These are phyloP conservation scores for Procambarus clarkii DNA, from an alignment of 1,140 invertebrate genomes.

Conservation along the genomic window DNA sequence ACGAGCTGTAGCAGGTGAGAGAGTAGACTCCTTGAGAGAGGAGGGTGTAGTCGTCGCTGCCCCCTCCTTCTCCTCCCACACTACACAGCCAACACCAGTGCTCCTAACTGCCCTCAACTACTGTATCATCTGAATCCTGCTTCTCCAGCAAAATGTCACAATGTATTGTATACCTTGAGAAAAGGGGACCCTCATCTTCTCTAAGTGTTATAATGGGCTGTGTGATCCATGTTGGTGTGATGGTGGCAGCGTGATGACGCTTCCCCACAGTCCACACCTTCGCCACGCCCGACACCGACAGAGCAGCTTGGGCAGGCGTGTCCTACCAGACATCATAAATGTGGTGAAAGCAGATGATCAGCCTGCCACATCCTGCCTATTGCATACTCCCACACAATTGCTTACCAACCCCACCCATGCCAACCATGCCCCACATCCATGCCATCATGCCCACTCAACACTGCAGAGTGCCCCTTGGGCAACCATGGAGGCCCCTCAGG, in stretches of 20 bases:
- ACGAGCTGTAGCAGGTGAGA: too few species aligned
- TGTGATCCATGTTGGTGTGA: not conserved
- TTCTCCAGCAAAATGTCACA: not conserved
- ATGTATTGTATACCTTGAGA: not conserved
- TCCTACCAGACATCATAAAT: slow-evolving; percentile 41
- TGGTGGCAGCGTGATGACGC: slow-evolving; percentile 16
- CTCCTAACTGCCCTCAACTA: not conserved
- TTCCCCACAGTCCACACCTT: slow-evolving; percentile 5
- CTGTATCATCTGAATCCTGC: not conserved
- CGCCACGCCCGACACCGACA: slow-evolving; percentile 20
- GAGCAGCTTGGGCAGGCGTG: not conserved
- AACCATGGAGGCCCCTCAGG: not conserved
- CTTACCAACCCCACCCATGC: not conserved
- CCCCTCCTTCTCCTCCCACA: too few species aligned
- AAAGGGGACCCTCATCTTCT: not conserved
- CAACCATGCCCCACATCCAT: not conserved
- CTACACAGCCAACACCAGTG: too few species aligned
- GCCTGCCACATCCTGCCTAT: not conserved
- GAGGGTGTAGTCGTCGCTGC: too few species aligned
- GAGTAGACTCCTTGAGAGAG: too few species aligned
- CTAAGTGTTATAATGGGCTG: not conserved
- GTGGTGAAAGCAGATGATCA: slow-evolving; percentile 24
- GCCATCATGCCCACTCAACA: not conserved
- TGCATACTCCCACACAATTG: not conserved
- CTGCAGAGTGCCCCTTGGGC: not conserved